Base-by-base conservation (phyloP, 2,888 invertebrate species). In the Epicampocera succincta region DNA sequence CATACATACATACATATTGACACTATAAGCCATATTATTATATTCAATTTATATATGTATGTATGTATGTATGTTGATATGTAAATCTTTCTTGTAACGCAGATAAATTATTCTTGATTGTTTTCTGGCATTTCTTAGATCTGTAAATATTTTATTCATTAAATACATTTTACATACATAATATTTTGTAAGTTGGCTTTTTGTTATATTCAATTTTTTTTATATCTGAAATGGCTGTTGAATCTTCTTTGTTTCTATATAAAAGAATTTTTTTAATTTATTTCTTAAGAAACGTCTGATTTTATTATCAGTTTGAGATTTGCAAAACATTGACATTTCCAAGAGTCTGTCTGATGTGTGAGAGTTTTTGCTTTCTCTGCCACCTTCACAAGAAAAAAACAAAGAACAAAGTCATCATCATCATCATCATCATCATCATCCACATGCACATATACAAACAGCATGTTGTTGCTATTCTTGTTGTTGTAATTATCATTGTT, bases 271-370 rank as follows among this genome's bases (percentile, higher is more conserved):
- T 50, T 25, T 12, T 48, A 0, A 40, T 63, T n/a, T 33, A 25
- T 40, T 48, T 40, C 5, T 25, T 25, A 25, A 25, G 15, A 56
- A 66, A 58, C 19, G 58, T 68, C 68, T 75, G 52, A 42, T 68
- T 66, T 44, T 61, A 46, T 73, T 73, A 68, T 68, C 54, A 68
- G 11, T 15, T 38, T 48, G n/a, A 38, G 46, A 38, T 17, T 44
- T 5, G 17, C 44, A 33, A 65, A 58, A 52, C 52, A 1, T 75
- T 71, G 65, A 66, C 65, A 54, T 65, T 19, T 52, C 54, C 65
- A 54, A 66, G 71, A 60, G 12, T 33, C 19, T 75, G 74, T 65
- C n/a, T n/a, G 68, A 69, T 71, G 46, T 66, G 44, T 71, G 52
- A 66, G 44, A 19, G 13, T 44, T 17, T 52, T 52, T 17, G n/a